A percentile compares a stretch with the other conserved stretches of the same genome.
phyloP scores from a whole-genome alignment of 2,888 invertebrate genomes.

The Parapristionchus giblindavisi region DNA sequence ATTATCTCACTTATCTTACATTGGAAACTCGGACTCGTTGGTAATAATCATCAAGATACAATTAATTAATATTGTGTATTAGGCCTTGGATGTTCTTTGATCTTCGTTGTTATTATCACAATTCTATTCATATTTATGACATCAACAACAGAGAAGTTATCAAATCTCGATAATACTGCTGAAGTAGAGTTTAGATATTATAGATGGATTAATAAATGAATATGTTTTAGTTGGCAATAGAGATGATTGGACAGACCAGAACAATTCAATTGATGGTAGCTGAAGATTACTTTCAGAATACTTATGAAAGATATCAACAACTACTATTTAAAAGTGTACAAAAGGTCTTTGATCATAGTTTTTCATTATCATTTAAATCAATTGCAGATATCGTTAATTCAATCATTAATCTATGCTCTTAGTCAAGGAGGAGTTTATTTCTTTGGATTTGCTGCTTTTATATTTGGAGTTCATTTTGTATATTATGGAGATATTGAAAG shows the following conservation, averaged over 20 bases:
- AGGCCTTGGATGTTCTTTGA: slow-evolving; percentile 1
- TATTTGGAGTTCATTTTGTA: slow-evolving; percentile 8
- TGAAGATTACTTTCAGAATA: slow-evolving; percentile 68
- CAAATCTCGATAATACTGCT: background rate
- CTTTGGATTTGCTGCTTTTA: slow-evolving; percentile 16
- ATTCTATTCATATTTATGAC: slow-evolving; percentile 17
- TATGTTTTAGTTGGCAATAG: slow-evolving; percentile 66
- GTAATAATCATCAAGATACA: background rate
- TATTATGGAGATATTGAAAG: background rate
- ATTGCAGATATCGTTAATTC: background rate
- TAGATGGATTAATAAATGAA: background rate
- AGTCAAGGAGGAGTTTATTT: slow-evolving; percentile 23
- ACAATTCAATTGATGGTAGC: slow-evolving; percentile 71
- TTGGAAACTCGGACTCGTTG: slow-evolving; percentile 18
- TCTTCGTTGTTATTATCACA: slow-evolving; percentile 2
- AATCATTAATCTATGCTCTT: slow-evolving; percentile 12
- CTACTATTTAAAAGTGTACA: background rate
- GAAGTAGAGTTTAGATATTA: background rate
- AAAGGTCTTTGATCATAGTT: no score
- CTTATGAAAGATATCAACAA: slow-evolving; percentile 57
- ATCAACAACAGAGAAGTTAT: background rate
- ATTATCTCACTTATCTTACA: background rate
- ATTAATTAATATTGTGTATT: background rate
- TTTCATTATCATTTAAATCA: no score
- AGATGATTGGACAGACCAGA: slow-evolving; percentile 71